Evolutionary conservation across 2,113 vertebrate species (phyloP), one percentile per base, ranked within the genome.

Genomic region (Oreocharis arfaki): DNA sequence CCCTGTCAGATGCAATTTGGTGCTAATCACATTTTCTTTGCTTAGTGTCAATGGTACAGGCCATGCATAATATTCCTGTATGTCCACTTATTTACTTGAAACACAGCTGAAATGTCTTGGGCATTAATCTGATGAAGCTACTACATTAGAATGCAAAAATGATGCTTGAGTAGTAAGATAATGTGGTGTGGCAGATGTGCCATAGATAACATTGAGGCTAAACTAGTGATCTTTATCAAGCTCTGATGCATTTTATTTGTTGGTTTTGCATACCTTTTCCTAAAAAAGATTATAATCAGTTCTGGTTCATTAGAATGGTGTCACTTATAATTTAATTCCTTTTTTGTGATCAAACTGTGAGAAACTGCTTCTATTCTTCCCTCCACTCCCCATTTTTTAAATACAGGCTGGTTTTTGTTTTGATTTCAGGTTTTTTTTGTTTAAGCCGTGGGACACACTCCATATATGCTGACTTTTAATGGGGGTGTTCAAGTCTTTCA

Each of bases 1-100:
- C 98, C 98, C 95, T 98, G 99, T 99, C 99, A 98, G 97, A 98
- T 99, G 98, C 99, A 98, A 98, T 98, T 98, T 98, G 98, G 97
- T 97, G 98, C 98, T 98, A 98, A 98, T 98, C 98, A 98, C 98
- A 98, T 98, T 98, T 98, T 98, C 97, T 98, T 97, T 98, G 97
- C 98, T 97, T 98, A 97, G 97, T 98, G 98, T 98, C 98, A 98
- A 88, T 97, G 98, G 97, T 98, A 97, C 97, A 97, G 98, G 96
- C 97, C 98, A 95, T 98, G 98, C 98, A 98, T 98, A 98, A 98
- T 98, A 98, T 98, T 98, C 97, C 97, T 98, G 42, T 98, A 97
- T 97, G 98, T 98, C 98, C 98, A 98, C 97, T 98, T 96, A 96
- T 96, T 98, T 96, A 92, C 97, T 98, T 96, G 97, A 97, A 95